These are phyloP conservation scores for Diarsia mendica DNA, from an alignment of 2,888 invertebrate species.

Conservation along the genomic window DNA sequence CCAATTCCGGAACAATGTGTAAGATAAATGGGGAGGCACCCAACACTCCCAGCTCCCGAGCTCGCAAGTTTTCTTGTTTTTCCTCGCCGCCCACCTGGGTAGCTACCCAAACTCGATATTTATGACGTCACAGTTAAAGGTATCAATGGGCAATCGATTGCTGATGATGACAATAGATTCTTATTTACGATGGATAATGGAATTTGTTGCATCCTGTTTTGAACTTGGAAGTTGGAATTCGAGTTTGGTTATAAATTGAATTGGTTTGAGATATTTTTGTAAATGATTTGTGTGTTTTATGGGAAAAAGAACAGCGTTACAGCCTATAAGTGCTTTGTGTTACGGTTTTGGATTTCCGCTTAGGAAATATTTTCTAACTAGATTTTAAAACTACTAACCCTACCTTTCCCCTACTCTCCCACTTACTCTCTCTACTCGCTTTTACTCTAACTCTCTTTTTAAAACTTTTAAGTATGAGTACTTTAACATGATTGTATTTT, in stretches of 20 bases:
- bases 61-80: conserved; percentile 68
- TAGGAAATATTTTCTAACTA: neutral
- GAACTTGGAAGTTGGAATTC: neutral
- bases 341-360: neutral
- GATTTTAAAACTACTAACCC: neutral
- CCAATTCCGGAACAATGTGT: conserved; percentile 74
- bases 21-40: conserved; percentile 76
- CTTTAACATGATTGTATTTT: too few species aligned
- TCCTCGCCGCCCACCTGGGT: conserved; percentile 73
- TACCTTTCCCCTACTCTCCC: too few species aligned
- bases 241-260: neutral
- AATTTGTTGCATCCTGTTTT: neutral
- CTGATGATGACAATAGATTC: conserved; percentile 55
- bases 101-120: conserved; percentile 62
- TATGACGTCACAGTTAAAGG: conserved; percentile 67
- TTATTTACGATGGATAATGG: conserved; percentile 46
- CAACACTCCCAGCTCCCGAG: conserved; percentile 48
- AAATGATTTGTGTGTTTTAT: neutral
- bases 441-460: too few species aligned
- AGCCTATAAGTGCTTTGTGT: neutral
- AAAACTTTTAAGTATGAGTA: too few species aligned
- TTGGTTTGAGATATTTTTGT: neutral
- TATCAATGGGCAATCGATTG: conserved; percentile 59
- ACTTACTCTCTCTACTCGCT: too few species aligned
- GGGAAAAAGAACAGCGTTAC: neutral